Evolutionary conservation across 1,140 invertebrate species (phyloP).

Genomic region (Magallana angulata): DNA sequence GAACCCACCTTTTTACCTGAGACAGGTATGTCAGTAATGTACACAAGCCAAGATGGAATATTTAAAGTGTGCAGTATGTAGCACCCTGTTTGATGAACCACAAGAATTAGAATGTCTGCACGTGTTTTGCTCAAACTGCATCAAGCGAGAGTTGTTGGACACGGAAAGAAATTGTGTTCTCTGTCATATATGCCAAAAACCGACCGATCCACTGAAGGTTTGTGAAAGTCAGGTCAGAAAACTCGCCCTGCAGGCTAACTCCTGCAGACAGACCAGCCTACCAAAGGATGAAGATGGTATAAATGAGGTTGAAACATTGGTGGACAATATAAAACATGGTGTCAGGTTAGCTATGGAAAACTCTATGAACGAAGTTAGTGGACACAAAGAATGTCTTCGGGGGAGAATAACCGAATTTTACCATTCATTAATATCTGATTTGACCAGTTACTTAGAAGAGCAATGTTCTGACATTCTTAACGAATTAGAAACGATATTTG

Average conservation of each 20-base stretch:
- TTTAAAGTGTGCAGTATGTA: not conserved
- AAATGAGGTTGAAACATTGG: not conserved
- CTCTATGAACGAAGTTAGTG: not conserved
- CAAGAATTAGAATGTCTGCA: constrained; percentile 11
- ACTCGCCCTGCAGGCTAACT: not conserved
- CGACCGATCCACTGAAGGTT: not conserved
- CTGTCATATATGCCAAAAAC: not conserved
- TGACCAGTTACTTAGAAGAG: constrained; percentile 1
- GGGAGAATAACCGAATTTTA: not conserved
- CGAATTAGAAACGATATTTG: not conserved
- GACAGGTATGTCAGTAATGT: not conserved
- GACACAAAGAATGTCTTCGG: not conserved
- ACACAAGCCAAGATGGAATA: not conserved
- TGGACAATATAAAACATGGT: not conserved
- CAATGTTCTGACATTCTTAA: not conserved
- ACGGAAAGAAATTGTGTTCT: not conserved
- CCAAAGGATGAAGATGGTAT: not conserved
- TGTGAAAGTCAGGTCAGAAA: not conserved
- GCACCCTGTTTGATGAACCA: not conserved
- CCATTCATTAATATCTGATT: not conserved
- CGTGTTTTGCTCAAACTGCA: not conserved
- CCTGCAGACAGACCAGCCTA: not conserved
- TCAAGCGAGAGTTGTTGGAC: not conserved
- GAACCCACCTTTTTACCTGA: constrained; percentile 2
- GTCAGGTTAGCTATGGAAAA: not conserved